These are phyloP conservation scores for Zhengitettix transpicula DNA, from an alignment of 2,888 invertebrate genomes.

Conservation along the genomic window DNA sequence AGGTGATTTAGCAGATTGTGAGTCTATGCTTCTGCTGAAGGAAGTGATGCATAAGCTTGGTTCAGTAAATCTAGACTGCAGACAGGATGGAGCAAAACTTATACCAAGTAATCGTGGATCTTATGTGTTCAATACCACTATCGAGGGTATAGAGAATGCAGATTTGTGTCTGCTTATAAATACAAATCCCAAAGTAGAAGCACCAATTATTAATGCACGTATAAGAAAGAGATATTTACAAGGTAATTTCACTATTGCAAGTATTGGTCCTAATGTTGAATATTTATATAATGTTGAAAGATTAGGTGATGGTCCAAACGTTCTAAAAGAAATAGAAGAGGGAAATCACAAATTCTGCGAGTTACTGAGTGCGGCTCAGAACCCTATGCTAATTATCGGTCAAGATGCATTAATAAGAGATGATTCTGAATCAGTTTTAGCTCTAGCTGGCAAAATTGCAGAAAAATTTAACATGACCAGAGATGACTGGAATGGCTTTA, in stretches of 20 bases:
- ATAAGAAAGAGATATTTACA: slow-evolving; percentile 91
- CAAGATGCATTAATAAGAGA: not conserved
- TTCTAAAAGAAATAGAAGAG: too few relatives aligned
- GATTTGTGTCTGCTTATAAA: slow-evolving; percentile 86
- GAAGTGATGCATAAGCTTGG: slow-evolving; percentile 76
- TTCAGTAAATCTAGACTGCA: slow-evolving; percentile 64
- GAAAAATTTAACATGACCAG: not conserved
- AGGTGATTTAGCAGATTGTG: not conserved
- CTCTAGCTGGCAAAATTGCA: not conserved
- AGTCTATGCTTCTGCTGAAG: slow-evolving; percentile 51
- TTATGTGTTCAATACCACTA: slow-evolving; percentile 80
- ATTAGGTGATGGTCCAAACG: too few relatives aligned
- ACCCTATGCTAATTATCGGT: not conserved
- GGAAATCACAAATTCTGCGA: not conserved
- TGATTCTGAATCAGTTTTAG: not conserved
- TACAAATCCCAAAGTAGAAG: slow-evolving; percentile 93
- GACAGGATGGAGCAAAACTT: slow-evolving; percentile 15
- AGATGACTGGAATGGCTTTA: not conserved
- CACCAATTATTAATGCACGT: slow-evolving; percentile 87
- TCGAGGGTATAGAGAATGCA: slow-evolving; percentile 80
- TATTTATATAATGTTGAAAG: too few relatives aligned
- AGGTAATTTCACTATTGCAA: not conserved
- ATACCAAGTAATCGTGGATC: not conserved
- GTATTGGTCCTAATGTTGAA: too few relatives aligned
- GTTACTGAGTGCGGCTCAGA: not conserved